These are phyloP conservation scores for Mola mola DNA, from an alignment of 2,113 vertebrate genomes.

Conservation along the genomic window DNA sequence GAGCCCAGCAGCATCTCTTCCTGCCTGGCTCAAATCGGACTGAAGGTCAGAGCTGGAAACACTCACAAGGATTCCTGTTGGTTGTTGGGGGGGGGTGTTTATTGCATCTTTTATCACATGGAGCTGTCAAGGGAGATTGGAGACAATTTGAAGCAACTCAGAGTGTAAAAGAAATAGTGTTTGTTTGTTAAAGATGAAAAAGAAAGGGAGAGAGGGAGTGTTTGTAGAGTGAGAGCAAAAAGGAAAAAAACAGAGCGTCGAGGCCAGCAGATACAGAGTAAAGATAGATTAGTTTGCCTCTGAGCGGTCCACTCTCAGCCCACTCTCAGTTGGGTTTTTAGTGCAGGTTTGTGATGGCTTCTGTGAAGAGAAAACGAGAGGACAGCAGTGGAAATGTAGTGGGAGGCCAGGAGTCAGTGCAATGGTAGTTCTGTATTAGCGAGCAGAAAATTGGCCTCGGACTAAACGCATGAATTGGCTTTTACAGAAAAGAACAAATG, in stretches of 20 bases:
- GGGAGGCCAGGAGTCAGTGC: slow-evolving; percentile 59
- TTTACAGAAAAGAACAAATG: slow-evolving; percentile 23
- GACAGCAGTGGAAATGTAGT: slow-evolving; percentile 59
- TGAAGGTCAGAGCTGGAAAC: slow-evolving; percentile 61
- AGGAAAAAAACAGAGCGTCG: slow-evolving; percentile 62
- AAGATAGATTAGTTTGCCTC: slow-evolving; percentile 75
- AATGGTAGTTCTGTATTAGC: slow-evolving; percentile 50
- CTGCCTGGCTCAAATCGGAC: slow-evolving; percentile 39
- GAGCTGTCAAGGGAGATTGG: slow-evolving; percentile 39
- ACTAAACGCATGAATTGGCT: slow-evolving; percentile 45
- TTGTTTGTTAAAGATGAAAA: slow-evolving; percentile 31
- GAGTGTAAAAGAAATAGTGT: slow-evolving; percentile 58
- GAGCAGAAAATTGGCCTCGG: slow-evolving; percentile 39
- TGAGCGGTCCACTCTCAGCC: slow-evolving; percentile 68
- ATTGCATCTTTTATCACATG: slow-evolving; percentile 35
- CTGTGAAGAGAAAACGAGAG: slow-evolving; percentile 53
- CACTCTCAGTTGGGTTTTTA: slow-evolving; percentile 67
- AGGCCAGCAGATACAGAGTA: slow-evolving; percentile 62
- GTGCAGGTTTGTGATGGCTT: slow-evolving; percentile 68
- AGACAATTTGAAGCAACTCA: slow-evolving; percentile 42
- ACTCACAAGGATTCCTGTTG: slow-evolving; percentile 26
- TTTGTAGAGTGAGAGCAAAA: slow-evolving; percentile 49
- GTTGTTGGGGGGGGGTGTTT: not conserved
- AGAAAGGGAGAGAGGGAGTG: slow-evolving; percentile 14
- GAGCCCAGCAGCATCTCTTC: slow-evolving; percentile 34